Evolutionary conservation across 1,140 invertebrate genomes (phyloP), one percentile per base, ranked within the genome.

Genomic region (Polyergus mexicanus): DNA sequence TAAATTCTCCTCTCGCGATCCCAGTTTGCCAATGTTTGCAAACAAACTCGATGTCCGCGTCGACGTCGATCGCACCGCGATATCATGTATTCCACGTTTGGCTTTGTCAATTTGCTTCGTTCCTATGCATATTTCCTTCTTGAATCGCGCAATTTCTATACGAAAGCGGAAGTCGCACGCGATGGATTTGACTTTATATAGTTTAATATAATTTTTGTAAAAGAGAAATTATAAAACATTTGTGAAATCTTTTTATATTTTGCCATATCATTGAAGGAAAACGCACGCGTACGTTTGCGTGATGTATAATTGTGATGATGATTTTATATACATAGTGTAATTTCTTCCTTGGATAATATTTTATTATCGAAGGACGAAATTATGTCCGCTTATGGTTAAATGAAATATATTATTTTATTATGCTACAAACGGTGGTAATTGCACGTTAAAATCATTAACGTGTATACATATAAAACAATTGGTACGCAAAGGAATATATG

Each of bases 11-110:
- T 38, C 44, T 47, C 56, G 56, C 75, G 56, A 38, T 11, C 1
- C 28, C 32, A 44, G 22, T 28, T 22, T 35, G 65, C 38, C 11
- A 28, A 51, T 86, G 62, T 89, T 88, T 88, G 84, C 75, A 89
- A 88, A 88, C 88, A 89, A 69, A 86, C 84, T 81, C 47, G 62
- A 22, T 25, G 47, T 54, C 44, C 35, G 44, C 5, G 54, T 51
- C 13, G 19, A n/a, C 28, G 13, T 62, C 4, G 63, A 13, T 10
- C 54, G 8, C 58, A 44, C 32, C 47, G 47, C 47, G 47, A 35
- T 54, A 56, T 72, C 10, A 32, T 28, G 35, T 28, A 32, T 32
- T 44, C 41, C 35, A 63, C 8, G 22, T 38, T 28, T 72, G 38
- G 2, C 16, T 28, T 32, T 16, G 16, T 22, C 58, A 22, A 51